A percentile compares a stretch with the other conserved stretches of the same genome.
Evolutionary conservation across 1,140 invertebrate genomes (phyloP).

Genomic region (Drosophila santomea): DNA sequence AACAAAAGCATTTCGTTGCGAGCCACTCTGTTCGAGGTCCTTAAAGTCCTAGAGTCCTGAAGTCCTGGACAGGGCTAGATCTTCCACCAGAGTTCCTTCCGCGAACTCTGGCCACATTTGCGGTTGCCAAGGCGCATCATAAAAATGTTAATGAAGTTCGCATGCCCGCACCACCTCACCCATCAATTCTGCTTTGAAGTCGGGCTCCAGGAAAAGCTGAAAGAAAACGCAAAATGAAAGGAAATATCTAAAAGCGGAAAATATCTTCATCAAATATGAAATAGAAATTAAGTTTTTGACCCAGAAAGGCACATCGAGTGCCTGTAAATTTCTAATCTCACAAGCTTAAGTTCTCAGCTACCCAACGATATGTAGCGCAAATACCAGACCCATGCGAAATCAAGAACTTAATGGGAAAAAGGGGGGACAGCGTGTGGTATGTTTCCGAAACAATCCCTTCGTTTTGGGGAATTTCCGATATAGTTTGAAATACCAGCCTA

Average conservation of each 20-base stretch:
- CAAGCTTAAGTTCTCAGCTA: conserved; percentile 2
- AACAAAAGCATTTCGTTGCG: conserved; percentile 41
- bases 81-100: conserved; percentile 30
- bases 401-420: too few relatives aligned
- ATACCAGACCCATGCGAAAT: too few relatives aligned
- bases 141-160: conserved; percentile 82
- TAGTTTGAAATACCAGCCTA: conserved; percentile 1
- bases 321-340: conserved; percentile 52
- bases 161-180: conserved; percentile 23
- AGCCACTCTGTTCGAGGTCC: conserved; percentile 12
- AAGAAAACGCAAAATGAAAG: conserved; percentile 36
- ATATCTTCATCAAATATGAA: conserved; percentile 76
- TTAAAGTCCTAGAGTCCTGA: conserved; percentile 13
- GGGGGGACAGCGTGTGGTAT: neutral
- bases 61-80: conserved; percentile 25
- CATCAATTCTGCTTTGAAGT: conserved; percentile 60
- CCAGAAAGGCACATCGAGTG: conserved; percentile 53
- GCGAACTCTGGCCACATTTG: conserved; percentile 59
- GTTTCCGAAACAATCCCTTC: conserved; percentile 2
- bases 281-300: conserved; percentile 78
- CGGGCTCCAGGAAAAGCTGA: conserved; percentile 15
- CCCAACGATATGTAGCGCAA: too few relatives aligned
- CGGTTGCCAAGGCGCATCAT: conserved; percentile 80
- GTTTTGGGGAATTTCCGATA: neutral
- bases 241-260: conserved; percentile 52